Conservation (phyloP, 2,113 vertebrate genomes). For the Anolis sagrei region DNA sequence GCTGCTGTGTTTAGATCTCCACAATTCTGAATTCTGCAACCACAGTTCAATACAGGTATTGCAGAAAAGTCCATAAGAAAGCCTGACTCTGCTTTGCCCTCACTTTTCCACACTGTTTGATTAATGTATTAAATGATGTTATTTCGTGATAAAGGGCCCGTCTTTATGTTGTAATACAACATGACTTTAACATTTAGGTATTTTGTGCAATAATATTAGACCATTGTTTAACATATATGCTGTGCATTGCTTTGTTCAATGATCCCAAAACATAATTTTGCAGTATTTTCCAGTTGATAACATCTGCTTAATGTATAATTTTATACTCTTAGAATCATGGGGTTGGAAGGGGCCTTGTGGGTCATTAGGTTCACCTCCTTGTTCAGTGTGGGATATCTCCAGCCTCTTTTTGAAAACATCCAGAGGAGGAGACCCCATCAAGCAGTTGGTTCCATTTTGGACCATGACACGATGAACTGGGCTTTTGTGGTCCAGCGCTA, state of each 20-base stretch:
- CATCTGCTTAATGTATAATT: neutral
- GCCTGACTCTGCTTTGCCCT: neutral
- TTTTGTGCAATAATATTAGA: neutral
- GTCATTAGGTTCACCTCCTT: too few relatives aligned
- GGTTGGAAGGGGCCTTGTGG: too few relatives aligned
- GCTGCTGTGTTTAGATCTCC: neutral
- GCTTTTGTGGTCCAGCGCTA: neutral
- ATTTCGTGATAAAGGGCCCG: neutral
- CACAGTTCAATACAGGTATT: neutral
- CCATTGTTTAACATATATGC: too few relatives aligned
- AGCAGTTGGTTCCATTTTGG: too few relatives aligned
- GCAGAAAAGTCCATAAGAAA: neutral
- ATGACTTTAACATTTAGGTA: neutral
- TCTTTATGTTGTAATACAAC: neutral
- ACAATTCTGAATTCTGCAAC: neutral
- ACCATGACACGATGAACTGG: too few relatives aligned
- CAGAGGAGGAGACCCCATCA: too few relatives aligned
- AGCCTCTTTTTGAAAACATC: too few relatives aligned
- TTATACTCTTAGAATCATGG: neutral
- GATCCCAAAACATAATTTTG: neutral
- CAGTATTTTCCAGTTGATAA: neutral
- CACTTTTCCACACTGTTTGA: neutral
- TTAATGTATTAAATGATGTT: neutral
- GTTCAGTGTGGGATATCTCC: too few relatives aligned
- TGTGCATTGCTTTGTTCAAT: neutral